Conservation (phyloP, 2,888 invertebrate genomes). For the Litoditis marina region DNA sequence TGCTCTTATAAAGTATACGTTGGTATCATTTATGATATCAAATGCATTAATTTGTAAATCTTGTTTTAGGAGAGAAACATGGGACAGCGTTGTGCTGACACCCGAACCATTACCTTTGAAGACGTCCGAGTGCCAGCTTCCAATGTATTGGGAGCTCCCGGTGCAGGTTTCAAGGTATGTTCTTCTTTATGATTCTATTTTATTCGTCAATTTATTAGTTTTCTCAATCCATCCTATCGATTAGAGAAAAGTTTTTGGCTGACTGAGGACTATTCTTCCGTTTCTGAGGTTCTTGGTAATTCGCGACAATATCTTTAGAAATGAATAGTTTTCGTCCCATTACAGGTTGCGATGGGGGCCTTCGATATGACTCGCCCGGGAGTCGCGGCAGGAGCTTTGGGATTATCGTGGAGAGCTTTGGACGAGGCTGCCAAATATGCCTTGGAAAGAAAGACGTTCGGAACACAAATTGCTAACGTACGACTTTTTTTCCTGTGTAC, state of each 20-base stretch:
- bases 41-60: too few relatives aligned
- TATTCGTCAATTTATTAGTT: too few relatives aligned
- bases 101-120: slow-evolving; percentile 84
- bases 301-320: too few relatives aligned
- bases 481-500: too few relatives aligned
- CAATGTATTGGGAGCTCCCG: slow-evolving; percentile 42
- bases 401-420: slow-evolving; percentile 82
- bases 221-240: too few relatives aligned
- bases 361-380: slow-evolving; percentile 81
- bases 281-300: background rate
- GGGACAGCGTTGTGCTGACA: slow-evolving; percentile 94
- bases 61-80: slow-evolving; percentile 76
- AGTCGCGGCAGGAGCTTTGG: slow-evolving; percentile 85
- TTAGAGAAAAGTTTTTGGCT: too few relatives aligned
- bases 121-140: slow-evolving; percentile 87
- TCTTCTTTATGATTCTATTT: too few relatives aligned
- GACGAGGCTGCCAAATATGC: slow-evolving; percentile 89
- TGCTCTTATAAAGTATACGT: too few relatives aligned
- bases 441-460: slow-evolving; percentile 86
- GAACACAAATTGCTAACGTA: slow-evolving; percentile 68
- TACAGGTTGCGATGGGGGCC: slow-evolving; percentile 93
- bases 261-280: background rate
- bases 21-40: too few relatives aligned
- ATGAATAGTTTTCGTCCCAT: too few relatives aligned
- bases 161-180: slow-evolving; percentile 64